Conservation (phyloP, 2,113 vertebrate species). For the Ellobius talpinus region DNA sequence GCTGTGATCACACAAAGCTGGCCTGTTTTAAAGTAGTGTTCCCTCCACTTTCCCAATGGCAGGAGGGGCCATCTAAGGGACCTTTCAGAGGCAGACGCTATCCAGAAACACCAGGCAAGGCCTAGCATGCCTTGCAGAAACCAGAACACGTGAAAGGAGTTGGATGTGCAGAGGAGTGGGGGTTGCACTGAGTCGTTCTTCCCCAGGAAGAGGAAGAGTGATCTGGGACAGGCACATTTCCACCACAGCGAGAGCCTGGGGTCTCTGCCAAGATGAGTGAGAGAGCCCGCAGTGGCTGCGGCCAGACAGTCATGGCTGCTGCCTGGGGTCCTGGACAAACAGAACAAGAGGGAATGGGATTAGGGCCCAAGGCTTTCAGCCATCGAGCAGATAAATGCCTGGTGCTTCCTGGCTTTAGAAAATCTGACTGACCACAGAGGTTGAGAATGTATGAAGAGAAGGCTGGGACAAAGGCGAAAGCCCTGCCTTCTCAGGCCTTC, state of each 20-base stretch:
- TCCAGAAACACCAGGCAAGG: not conserved
- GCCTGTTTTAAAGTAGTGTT: not conserved
- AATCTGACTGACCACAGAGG: not conserved
- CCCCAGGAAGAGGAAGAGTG: not conserved
- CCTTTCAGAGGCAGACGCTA: not conserved
- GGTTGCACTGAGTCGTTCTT: not conserved
- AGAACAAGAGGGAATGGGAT: not conserved
- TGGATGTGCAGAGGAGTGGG: not conserved
- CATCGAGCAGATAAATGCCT: not conserved
- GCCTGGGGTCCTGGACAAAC: not conserved
- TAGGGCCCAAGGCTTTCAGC: not conserved
- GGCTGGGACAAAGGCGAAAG: not conserved
- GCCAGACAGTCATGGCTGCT: not conserved
- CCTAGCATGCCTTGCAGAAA: no score
- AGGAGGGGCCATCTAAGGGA: not conserved
- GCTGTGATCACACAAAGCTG: not conserved
- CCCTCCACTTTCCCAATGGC: not conserved
- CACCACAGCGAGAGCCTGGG: fast-evolving
- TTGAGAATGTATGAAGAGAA: not conserved
- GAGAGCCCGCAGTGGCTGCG: not conserved
- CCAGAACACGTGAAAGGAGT: not conserved
- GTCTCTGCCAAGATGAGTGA: not conserved
- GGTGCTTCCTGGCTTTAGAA: not conserved
- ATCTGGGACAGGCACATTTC: not conserved
- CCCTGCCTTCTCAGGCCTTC: not conserved